Conservation (phyloP, 2,797 vertebrate genomes). For the Chelon auratus region DNA sequence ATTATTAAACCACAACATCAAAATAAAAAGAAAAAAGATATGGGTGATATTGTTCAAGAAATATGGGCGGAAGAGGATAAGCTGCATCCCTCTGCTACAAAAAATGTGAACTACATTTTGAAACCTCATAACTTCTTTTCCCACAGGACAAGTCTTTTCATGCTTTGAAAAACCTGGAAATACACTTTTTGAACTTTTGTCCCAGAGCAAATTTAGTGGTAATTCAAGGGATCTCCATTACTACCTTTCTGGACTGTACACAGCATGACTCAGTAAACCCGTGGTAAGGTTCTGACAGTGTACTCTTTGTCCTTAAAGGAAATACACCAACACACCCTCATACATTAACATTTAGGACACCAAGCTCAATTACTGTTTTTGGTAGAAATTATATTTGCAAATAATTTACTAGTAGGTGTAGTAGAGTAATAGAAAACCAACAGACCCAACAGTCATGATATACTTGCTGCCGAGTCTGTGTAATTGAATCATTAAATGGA, state of each 20-base stretch:
- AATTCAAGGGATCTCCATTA: slow-evolving; percentile 39
- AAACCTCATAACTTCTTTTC: neutral
- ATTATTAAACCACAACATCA: neutral
- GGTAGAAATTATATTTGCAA: too few species aligned
- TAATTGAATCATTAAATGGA: too few species aligned
- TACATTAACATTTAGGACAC: too few species aligned
- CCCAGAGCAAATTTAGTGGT: slow-evolving; percentile 16
- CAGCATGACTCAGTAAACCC: slow-evolving; percentile 17
- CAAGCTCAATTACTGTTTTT: too few species aligned
- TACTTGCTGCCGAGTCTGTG: too few species aligned
- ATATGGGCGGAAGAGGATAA: neutral
- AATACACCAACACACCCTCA: neutral
- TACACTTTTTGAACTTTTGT: slow-evolving; percentile 25
- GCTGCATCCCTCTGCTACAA: neutral
- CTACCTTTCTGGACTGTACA: slow-evolving; percentile 9
- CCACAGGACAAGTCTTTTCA: neutral
- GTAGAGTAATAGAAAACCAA: too few species aligned
- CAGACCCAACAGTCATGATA: too few species aligned
- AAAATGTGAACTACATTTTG: slow-evolving; percentile 27
- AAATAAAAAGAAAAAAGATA: neutral
- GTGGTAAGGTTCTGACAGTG: neutral
- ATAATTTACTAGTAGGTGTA: too few species aligned
- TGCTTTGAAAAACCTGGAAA: slow-evolving; percentile 21
- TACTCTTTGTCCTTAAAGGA: neutral
- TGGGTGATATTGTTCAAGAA: neutral